phyloP scores from a whole-genome alignment of 1,140 invertebrate genomes.

The Glossosoma conforme region DNA sequence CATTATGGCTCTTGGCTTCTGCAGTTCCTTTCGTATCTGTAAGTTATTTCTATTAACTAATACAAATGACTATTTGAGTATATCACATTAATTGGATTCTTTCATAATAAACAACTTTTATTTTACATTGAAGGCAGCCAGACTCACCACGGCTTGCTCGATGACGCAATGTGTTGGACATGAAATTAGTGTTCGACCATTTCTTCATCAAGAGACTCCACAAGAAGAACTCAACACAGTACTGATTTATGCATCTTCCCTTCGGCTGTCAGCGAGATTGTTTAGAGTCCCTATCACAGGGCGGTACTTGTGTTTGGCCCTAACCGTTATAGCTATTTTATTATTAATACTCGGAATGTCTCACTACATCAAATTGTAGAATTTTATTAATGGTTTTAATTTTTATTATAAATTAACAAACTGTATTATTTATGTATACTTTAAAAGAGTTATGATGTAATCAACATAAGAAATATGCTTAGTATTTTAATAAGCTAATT shows the following conservation, averaged over 20 bases:
- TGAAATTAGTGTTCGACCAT: conserved; percentile 69
- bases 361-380: conserved; percentile 42
- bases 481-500: too few species aligned
- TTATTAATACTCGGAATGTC: conserved; percentile 67
- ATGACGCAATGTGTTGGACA: conserved; percentile 67
- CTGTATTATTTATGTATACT: too few species aligned
- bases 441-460: too few species aligned
- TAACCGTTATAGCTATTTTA: conserved; percentile 54
- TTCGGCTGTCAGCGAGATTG: conserved; percentile 67
- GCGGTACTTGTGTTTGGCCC: conserved; percentile 59
- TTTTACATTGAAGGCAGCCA: conserved; percentile 59
- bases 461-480: too few species aligned
- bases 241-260: conserved; percentile 68
- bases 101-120: conserved; percentile 4
- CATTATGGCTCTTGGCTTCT: conserved; percentile 65
- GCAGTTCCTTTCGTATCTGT: conserved; percentile 67
- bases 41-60: conserved; percentile 25
- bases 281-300: conserved; percentile 66
- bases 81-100: conserved; percentile 3
- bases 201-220: conserved; percentile 70
- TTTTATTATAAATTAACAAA: too few species aligned
- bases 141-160: conserved; percentile 68
- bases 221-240: conserved; percentile 69
- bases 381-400: too few species aligned
- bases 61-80: conserved; percentile 51